Evolutionary conservation across 2,888 invertebrate genomes (phyloP), one percentile per base, ranked within the genome.

Genomic region (Mesochorus sp.): DNA sequence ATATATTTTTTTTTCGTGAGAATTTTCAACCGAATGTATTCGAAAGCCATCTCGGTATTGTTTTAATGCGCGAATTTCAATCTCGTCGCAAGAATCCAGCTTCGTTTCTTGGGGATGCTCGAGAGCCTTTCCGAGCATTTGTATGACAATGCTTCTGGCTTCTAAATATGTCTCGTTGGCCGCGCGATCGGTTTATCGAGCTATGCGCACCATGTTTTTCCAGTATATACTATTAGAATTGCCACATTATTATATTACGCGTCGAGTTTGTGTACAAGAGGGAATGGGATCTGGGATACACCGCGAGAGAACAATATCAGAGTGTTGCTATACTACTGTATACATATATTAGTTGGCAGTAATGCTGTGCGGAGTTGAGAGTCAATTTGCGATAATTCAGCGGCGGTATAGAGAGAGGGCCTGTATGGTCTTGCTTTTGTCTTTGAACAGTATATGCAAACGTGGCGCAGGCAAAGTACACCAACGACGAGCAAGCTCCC

Each of bases 181-280:
- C n/a, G n/a, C n/a, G 28, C 72, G 68, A 76, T 76, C 76, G 76
- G 68, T 80, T 76, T 76, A 76, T 80, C 73, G 51, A 19, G 24
- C 59, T 34, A 28, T 31, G 24, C 44, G 17, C 28, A 28, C 51
- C 12, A 61, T 53, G 17, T n/a, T 39, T n/a, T 49, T 34, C 6
- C 44, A 2, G 42, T 64, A 37, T 31, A 44, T 66, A 71, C 64
- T 64, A 70, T 66, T 66, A 51, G 59, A 76, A 76, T 57, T 61
- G 26, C 64, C 26, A 34, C 71, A 66, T 76, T 76, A 71, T 77
- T 72, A 47, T 62, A 72, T 72, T 67, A 47, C 66, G 59, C 64
- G 42, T 51, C 21, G 39, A n/a, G 37, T 31, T 17, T 67, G 24
- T 10, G 39, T 24, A 12, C 14, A n/a, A 2, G 12, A 49, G 59